Evolutionary conservation across 2,797 vertebrate species (phyloP).

Genomic region (Gouania willdenowi): DNA sequence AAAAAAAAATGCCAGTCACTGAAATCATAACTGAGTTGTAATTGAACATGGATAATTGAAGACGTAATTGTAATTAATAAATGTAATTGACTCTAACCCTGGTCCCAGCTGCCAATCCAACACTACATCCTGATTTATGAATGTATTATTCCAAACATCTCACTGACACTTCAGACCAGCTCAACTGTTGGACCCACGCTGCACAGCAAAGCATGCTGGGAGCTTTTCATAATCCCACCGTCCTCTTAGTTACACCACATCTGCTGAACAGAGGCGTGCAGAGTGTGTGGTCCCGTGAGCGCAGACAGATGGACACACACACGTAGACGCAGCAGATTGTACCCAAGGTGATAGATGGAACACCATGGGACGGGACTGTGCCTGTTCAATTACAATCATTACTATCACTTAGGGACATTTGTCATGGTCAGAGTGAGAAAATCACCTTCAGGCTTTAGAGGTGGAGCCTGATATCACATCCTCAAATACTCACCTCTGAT

Average conservation of each 20-base stretch:
- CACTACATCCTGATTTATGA: no score
- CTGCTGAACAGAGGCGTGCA: slow-evolving; percentile 49
- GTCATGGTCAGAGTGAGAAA: slow-evolving; percentile 58
- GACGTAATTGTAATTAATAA: no score
- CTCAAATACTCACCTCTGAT: slow-evolving; percentile 5
- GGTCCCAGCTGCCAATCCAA: slow-evolving; percentile 13
- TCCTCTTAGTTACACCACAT: slow-evolving; percentile 54
- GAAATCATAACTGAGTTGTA: no score
- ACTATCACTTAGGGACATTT: slow-evolving; percentile 63
- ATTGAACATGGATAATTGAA: no score
- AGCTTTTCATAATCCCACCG: slow-evolving; percentile 50
- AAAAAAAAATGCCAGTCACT: no score
- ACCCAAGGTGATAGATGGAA: slow-evolving; percentile 66
- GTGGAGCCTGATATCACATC: slow-evolving; percentile 3
- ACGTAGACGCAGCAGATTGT: slow-evolving; percentile 52
- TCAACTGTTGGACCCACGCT: slow-evolving; percentile 24
- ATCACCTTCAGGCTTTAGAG: slow-evolving; percentile 54
- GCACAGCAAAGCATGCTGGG: slow-evolving; percentile 27
- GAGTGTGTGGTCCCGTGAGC: slow-evolving; percentile 11
- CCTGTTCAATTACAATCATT: slow-evolving; percentile 71
- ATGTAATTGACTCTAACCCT: no score
- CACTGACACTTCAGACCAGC: no score
- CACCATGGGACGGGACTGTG: slow-evolving; percentile 50
- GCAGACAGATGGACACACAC: slow-evolving; percentile 3
- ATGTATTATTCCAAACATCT: no score